phyloP scores from a whole-genome alignment of 2,888 invertebrate genomes.

The Cerastis rubricosa region DNA sequence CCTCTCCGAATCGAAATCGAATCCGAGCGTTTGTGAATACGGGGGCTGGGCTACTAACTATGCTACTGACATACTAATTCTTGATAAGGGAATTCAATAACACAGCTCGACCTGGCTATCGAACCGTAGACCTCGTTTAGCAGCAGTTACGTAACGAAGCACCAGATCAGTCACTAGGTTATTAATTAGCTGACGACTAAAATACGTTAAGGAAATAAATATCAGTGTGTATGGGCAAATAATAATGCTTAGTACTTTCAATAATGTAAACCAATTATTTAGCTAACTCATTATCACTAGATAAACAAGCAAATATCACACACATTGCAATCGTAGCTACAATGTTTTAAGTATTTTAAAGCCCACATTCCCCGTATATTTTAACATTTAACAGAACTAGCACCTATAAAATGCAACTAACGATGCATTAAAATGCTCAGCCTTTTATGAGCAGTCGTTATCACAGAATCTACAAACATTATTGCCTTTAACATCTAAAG shows the following conservation, averaged over 20 bases:
- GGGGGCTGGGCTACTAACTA: too few relatives aligned
- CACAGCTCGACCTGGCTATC: too few relatives aligned
- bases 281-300: conserved; percentile 12
- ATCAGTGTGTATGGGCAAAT: not conserved
- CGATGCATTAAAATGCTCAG: conserved; percentile 64
- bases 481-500: conserved; percentile 46
- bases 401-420: conserved; percentile 64
- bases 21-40: too few relatives aligned
- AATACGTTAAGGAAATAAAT: not conserved
- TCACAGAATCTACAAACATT: conserved; percentile 65
- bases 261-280: conserved; percentile 29
- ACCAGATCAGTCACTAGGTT: too few relatives aligned
- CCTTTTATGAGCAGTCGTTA: conserved; percentile 66
- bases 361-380: conserved; percentile 41
- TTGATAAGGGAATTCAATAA: too few relatives aligned
- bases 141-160: too few relatives aligned
- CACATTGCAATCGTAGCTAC: conserved; percentile 18
- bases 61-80: too few relatives aligned
- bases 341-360: conserved; percentile 39
- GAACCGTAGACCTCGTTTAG: too few relatives aligned
- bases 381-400: conserved; percentile 58
- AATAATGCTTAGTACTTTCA: not conserved
- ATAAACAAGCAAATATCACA: conserved; percentile 13
- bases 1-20: too few relatives aligned
- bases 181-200: too few relatives aligned